These are phyloP conservation scores for Protobothrops mucrosquamatus DNA, from an alignment of 2,113 vertebrate species.

Conservation along the genomic window DNA sequence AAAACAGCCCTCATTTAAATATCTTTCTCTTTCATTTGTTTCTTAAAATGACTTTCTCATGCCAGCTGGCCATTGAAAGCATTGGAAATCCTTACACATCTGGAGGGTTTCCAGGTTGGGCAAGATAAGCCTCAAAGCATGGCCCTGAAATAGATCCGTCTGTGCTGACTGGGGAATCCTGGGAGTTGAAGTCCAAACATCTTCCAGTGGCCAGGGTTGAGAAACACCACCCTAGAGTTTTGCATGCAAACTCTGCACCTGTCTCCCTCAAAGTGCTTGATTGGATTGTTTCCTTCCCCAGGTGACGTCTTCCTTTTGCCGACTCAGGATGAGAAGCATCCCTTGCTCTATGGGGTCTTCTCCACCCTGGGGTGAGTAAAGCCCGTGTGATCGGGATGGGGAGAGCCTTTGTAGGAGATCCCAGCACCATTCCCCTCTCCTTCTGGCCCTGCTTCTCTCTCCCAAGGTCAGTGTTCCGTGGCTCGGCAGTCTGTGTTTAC, in stretches of 20 bases:
- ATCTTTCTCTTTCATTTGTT: neutral
- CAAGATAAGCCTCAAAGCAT: neutral
- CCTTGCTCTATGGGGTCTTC: conserved; percentile 78
- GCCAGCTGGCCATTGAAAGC: neutral
- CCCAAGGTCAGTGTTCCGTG: conserved; percentile 67
- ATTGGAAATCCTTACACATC: neutral
- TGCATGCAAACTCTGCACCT: too few species aligned
- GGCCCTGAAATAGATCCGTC: neutral
- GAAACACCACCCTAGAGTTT: neutral
- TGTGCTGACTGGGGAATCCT: neutral
- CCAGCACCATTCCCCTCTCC: too few species aligned
- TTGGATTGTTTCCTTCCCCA: conserved; percentile 29
- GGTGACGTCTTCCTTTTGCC: conserved; percentile 82
- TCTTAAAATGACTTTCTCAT: neutral
- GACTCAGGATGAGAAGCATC: conserved; percentile 79
- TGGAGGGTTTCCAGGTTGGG: neutral
- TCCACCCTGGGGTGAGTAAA: conserved; percentile 75
- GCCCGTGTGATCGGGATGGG: too few species aligned
- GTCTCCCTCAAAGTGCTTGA: neutral
- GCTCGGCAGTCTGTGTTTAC: conserved; percentile 83
- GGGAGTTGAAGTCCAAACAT: neutral
- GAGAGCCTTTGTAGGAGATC: neutral
- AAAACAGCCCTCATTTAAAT: neutral
- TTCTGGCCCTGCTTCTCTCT: neutral
- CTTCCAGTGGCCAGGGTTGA: neutral